Conservation (phyloP, 2,888 invertebrate genomes). For the Meiosimyza platycephala region DNA sequence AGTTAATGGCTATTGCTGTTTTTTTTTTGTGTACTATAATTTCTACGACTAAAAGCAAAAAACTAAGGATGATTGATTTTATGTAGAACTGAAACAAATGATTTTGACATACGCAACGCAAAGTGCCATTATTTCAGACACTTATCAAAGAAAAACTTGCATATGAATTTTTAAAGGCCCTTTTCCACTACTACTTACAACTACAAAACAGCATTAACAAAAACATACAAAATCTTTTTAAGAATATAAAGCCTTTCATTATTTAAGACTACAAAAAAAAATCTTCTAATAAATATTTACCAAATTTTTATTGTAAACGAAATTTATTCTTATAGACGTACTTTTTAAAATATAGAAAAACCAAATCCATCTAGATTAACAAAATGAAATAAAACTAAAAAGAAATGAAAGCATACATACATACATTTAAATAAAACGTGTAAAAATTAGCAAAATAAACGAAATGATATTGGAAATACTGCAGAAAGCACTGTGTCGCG, state of each 20-base stretch:
- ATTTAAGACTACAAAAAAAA: conserved; percentile 50
- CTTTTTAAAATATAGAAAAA: conserved; percentile 7
- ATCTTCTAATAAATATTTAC: not conserved
- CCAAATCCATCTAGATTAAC: not conserved
- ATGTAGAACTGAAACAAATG: too few relatives aligned
- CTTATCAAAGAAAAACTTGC: not conserved
- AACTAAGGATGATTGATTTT: too few relatives aligned
- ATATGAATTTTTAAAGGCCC: conserved; percentile 31
- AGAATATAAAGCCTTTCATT: conserved; percentile 55
- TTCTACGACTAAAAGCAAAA: too few relatives aligned
- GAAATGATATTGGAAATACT: too few relatives aligned
- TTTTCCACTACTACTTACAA: conserved; percentile 43
- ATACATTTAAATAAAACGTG: too few relatives aligned
- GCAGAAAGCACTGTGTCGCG: too few relatives aligned
- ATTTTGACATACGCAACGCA: too few relatives aligned
- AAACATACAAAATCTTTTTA: not conserved
- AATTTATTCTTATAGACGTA: conserved; percentile 35
- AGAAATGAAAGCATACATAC: not conserved
- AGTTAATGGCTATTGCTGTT: too few relatives aligned
- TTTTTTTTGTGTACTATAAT: too few relatives aligned
- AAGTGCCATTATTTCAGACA: too few relatives aligned
- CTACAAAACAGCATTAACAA: conserved; percentile 17
- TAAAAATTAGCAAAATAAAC: too few relatives aligned
- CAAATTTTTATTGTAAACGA: conserved; percentile 7
- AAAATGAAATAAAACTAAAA: not conserved